phyloP scores from a whole-genome alignment of 2,888 invertebrate species.

The Sinohyriopsis cumingii region DNA sequence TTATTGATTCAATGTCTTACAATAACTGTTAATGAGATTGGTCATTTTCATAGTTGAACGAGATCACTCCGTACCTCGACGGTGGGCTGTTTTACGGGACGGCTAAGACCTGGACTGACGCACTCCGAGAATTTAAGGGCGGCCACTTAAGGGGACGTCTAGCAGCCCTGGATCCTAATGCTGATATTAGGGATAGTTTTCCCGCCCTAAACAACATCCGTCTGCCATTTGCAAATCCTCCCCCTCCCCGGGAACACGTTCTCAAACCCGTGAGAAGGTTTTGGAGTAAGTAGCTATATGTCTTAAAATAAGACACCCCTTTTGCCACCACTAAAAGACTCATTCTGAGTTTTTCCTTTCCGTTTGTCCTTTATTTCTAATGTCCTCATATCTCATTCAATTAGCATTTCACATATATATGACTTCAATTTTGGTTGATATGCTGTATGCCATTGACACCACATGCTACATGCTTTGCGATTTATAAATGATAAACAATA shows the following conservation, averaged over 20 bases:
- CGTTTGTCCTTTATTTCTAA: too few species aligned
- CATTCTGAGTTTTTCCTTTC: too few species aligned
- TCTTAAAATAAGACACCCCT: too few species aligned
- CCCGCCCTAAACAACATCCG: slow-evolving; percentile 51
- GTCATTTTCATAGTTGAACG: slow-evolving; percentile 78
- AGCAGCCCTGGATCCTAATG: slow-evolving; percentile 72
- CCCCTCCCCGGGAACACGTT: slow-evolving; percentile 50
- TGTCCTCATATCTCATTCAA: too few species aligned
- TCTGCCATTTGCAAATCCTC: slow-evolving; percentile 60
- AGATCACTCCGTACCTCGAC: slow-evolving; percentile 98
- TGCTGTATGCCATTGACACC: too few species aligned
- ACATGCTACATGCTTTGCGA: too few species aligned
- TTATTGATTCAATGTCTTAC: too few species aligned
- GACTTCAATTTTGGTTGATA: too few species aligned
- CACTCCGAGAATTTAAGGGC: slow-evolving; percentile 85
- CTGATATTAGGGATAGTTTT: slow-evolving; percentile 37
- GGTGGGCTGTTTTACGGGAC: slow-evolving; percentile 98
- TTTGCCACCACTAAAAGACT: too few species aligned
- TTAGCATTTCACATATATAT: too few species aligned
- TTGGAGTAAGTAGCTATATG: slow-evolving; percentile 41
- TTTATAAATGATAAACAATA: too few species aligned
- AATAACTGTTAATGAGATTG: too few species aligned
- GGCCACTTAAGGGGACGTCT: slow-evolving; percentile 76
- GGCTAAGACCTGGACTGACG: slow-evolving; percentile 97
- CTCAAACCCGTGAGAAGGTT: slow-evolving; percentile 56